phyloP scores from a whole-genome alignment of 2,888 invertebrate genomes.

The Stenichneumon culpator region DNA sequence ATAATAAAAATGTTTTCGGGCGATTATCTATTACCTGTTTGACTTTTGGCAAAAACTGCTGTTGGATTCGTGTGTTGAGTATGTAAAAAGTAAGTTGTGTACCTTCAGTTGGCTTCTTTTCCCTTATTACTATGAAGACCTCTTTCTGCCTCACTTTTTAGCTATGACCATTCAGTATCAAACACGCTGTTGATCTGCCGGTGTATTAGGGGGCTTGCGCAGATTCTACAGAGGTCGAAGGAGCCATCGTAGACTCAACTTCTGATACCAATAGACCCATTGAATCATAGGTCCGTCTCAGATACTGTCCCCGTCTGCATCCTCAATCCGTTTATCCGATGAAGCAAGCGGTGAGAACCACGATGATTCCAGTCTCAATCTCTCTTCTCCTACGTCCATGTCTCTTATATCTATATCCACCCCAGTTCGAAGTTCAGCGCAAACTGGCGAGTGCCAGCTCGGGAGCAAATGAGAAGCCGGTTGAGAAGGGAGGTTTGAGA shows the following conservation, averaged over 20 bases:
- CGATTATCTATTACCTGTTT: neutral
- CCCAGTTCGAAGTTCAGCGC: neutral
- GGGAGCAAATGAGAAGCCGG: constrained; percentile 24
- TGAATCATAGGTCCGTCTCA: constrained; percentile 44
- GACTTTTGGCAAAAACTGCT: neutral
- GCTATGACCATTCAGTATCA: constrained; percentile 24
- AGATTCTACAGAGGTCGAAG: constrained; percentile 14
- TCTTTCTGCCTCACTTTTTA: neutral
- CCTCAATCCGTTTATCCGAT: constrained; percentile 50
- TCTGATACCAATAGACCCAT: constrained; percentile 51
- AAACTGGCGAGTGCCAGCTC: neutral
- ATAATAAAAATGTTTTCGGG: neutral
- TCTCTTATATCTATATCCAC: constrained; percentile 42
- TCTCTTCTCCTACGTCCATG: constrained; percentile 16
- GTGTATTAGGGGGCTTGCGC: neutral
- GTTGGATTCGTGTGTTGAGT: no score
- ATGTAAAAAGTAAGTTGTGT: no score
- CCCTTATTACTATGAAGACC: no score
- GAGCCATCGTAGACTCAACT: constrained; percentile 1
- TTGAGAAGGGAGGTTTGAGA: constrained; percentile 2
- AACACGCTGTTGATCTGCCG: constrained; percentile 37
- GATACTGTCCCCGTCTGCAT: constrained; percentile 3
- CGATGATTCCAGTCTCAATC: constrained; percentile 32
- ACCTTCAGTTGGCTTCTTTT: no score
- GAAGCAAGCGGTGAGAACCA: constrained; percentile 7